A percentile compares a stretch with the other conserved stretches of the same genome.
phyloP scores from a whole-genome alignment of 2,797 vertebrate species.

The Helostoma temminkii region DNA sequence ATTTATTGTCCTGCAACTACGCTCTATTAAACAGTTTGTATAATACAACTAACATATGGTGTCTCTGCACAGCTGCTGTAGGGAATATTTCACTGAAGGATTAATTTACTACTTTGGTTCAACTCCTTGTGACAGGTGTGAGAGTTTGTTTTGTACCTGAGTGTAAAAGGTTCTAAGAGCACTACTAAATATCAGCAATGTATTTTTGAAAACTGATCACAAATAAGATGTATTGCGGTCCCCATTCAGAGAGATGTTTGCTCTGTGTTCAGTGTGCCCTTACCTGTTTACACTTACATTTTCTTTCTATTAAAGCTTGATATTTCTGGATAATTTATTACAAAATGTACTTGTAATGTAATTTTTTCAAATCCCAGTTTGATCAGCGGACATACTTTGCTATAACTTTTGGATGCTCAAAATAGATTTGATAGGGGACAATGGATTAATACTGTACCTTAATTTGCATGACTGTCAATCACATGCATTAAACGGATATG shows the following conservation, averaged over 20 bases:
- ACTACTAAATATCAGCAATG: slow-evolving; percentile 29
- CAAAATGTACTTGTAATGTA: background rate
- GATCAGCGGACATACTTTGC: slow-evolving; percentile 22
- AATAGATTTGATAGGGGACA: slow-evolving; percentile 6
- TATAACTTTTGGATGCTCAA: slow-evolving; percentile 41
- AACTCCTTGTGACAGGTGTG: slow-evolving; percentile 50
- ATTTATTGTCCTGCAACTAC: slow-evolving; percentile 59
- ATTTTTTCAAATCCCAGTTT: slow-evolving; percentile 17
- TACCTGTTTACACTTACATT: slow-evolving; percentile 15
- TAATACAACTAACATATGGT: slow-evolving; percentile 57
- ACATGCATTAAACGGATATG: background rate
- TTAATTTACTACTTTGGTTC: slow-evolving; percentile 62
- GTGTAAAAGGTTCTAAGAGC: slow-evolving; percentile 37
- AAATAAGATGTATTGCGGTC: slow-evolving; percentile 41
- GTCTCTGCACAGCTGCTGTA: slow-evolving; percentile 52
- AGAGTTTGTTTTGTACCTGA: slow-evolving; percentile 41
- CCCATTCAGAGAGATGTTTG: slow-evolving; percentile 34
- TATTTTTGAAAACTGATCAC: slow-evolving; percentile 42
- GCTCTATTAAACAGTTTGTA: slow-evolving; percentile 63
- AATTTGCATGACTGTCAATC: slow-evolving; percentile 34
- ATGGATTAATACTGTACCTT: slow-evolving; percentile 13
- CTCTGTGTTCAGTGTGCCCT: slow-evolving; percentile 12
- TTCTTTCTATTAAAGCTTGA: slow-evolving; percentile 25
- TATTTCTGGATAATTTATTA: slow-evolving; percentile 27
- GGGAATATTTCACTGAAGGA: slow-evolving; percentile 65